Evolutionary conservation across 2,113 vertebrate genomes (phyloP).

Genomic region (Platichthys stellatus): DNA sequence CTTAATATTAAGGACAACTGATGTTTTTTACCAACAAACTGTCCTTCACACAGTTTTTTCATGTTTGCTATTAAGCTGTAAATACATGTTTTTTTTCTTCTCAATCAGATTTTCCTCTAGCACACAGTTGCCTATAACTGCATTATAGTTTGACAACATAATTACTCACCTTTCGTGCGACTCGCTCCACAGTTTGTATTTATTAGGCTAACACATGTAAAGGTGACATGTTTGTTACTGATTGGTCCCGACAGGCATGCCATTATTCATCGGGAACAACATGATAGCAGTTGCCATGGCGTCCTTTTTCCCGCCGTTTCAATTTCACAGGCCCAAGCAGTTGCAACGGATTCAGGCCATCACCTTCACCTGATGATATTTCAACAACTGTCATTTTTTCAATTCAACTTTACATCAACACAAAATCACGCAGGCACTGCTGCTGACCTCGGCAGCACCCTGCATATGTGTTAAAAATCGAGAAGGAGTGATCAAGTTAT

Average conservation of each 20-base stretch:
- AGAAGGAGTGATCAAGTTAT: not conserved
- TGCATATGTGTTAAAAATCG: not conserved
- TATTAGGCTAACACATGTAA: constrained; percentile 9
- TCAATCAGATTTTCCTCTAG: no score
- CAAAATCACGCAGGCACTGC: not conserved
- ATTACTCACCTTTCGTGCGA: not conserved
- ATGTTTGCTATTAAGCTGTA: no score
- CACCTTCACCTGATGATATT: constrained; percentile 45
- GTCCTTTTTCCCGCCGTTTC: constrained; percentile 1
- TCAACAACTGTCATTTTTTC: constrained; percentile 45
- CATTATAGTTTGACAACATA: not conserved
- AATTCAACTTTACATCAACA: constrained; percentile 16
- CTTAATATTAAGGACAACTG: no score
- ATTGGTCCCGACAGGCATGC: constrained; percentile 22
- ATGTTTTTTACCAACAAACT: no score
- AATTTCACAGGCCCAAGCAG: constrained; percentile 33
- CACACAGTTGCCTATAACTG: no score
- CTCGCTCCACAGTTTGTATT: constrained; percentile 11
- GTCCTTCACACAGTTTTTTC: no score
- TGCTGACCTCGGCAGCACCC: constrained; percentile 9
- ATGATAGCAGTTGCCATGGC: constrained; percentile 33
- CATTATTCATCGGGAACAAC: constrained; percentile 32
- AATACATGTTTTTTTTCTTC: no score
- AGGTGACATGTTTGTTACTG: constrained; percentile 19
- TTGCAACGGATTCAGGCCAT: constrained; percentile 39